A percentile compares a stretch with the other conserved stretches of the same genome.
Evolutionary conservation across 2,888 invertebrate genomes (phyloP).

Genomic region (Homarus gammarus): DNA sequence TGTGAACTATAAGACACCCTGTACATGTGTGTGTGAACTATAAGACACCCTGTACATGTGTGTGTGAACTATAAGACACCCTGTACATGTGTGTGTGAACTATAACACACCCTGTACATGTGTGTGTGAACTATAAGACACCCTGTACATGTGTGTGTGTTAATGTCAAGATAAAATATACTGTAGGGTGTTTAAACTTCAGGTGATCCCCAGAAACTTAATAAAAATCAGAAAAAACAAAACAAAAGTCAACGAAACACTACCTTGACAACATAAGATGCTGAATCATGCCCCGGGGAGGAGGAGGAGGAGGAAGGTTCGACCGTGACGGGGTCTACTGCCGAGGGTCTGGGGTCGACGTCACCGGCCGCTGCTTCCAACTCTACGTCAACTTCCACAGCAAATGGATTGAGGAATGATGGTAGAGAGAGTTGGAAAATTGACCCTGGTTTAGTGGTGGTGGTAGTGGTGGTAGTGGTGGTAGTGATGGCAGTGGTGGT

Average conservation of each 20-base stretch:
- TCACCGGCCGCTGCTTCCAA: background rate
- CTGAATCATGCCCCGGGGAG: background rate
- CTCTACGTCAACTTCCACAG: slow-evolving; percentile 9
- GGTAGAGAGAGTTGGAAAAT: slow-evolving; percentile 32
- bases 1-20: too few species aligned
- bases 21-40: too few species aligned
- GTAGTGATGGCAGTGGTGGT: background rate
- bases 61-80: background rate
- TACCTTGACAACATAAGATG: background rate
- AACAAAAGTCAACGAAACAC: slow-evolving; percentile 18
- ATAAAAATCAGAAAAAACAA: background rate
- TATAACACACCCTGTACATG: background rate
- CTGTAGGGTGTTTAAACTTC: background rate
- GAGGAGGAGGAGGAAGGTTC: background rate
- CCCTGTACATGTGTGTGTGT: too few species aligned
- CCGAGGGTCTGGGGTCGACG: background rate
- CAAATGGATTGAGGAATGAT: slow-evolving; percentile 38
- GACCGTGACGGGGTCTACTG: background rate
- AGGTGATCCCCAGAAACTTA: background rate
- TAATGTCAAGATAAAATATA: background rate
- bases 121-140: background rate
- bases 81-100: background rate
- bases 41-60: background rate
- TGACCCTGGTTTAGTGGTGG: background rate
- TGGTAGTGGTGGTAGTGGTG: background rate